Evolutionary conservation across 2,113 vertebrate species (phyloP).

Genomic region (Thermophis baileyi): DNA sequence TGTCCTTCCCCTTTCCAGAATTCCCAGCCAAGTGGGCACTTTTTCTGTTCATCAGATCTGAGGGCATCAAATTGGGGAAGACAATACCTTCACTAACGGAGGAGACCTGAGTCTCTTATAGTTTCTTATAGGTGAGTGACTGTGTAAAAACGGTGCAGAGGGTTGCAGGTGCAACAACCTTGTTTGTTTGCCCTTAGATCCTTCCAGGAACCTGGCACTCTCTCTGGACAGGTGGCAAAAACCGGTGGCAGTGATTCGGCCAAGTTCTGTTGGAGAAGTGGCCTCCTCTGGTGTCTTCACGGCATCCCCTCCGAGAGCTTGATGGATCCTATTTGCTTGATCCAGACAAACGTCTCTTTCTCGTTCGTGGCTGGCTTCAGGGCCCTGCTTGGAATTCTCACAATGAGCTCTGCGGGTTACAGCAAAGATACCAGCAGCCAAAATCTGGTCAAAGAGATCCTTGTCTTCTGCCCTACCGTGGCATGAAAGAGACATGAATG

Average conservation of each 20-base stretch:
- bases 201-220: not conserved
- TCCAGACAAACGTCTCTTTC: constrained; percentile 5
- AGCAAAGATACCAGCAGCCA: not conserved
- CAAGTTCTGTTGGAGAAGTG: not conserved
- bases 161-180: too few species aligned
- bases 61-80: not conserved
- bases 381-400: not conserved
- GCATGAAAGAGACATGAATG: constrained; percentile 7
- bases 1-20: constrained; percentile 14
- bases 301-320: not conserved
- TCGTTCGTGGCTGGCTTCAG: not conserved
- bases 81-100: not conserved
- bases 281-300: not conserved
- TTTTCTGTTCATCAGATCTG: not conserved
- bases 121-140: not conserved
- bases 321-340: not conserved
- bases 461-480: not conserved
- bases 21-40: not conserved
- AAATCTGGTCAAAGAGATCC: not conserved
- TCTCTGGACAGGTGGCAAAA: not conserved
- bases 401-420: not conserved
- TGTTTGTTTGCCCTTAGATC: not conserved
- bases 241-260: not conserved
- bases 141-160: not conserved
- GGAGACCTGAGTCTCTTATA: not conserved